Evolutionary conservation across 2,113 vertebrate species (phyloP), one percentile per base, ranked within the genome.

Genomic region (Caranx melampygus): DNA sequence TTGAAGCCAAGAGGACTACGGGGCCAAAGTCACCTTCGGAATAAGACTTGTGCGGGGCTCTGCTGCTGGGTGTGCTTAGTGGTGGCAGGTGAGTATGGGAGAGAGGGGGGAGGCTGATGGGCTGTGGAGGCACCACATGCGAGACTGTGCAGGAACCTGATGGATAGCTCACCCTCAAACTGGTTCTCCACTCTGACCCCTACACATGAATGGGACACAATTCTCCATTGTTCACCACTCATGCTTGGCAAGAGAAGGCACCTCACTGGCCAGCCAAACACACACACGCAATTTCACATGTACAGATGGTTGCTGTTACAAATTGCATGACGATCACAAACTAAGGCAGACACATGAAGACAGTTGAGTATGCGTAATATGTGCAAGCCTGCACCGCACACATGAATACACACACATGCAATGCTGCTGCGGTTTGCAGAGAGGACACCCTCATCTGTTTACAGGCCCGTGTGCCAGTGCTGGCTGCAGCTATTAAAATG

Each of bases 1-100:
- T 68, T 70, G 44, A 84, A 87, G 78, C 76, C 67, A 55, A 68
- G 49, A 83, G 44, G 69, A 75, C 79, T 49, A 11, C 1, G 33
- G 26, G 69, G 81, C 57, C 82, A 82, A 87, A 81, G 88, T 91
- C 86, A 88, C 85, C 81, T 83, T 81, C 33, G 0, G 63, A 77
- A 21, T 79, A 84, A 72, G 71, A 82, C 15, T 70, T 64, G 72
- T 60, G 64, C 66, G 40, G 45, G 62, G 87, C 64, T 34, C 70
- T 81, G 68, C 21, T 64, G 71, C 58, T 1, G 13, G 75, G 54
- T 71, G 67, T 45, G 37, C 54, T 35, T n/a, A 21, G 13, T 61
- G 54, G 49, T 21, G 35, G 54, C 34, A 59, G 55, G 35, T 75
- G 55, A 76, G 1, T 42, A 9, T 42, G 37, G 37, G 37, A 26